phyloP scores from a whole-genome alignment of 1,140 invertebrate species.

The Drosophila sp. region DNA sequence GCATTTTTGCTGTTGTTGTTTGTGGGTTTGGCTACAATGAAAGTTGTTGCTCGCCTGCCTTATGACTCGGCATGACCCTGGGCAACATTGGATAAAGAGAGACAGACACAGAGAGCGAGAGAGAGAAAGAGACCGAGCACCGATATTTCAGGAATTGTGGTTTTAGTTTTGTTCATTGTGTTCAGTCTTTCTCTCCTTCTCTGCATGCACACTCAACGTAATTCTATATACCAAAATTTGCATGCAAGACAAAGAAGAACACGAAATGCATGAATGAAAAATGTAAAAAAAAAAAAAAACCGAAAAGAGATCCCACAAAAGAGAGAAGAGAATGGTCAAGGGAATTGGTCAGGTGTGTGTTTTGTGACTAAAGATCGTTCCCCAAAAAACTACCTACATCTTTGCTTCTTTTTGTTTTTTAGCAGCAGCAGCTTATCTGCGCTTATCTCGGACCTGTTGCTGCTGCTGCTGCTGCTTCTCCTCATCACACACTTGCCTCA shows the following conservation, averaged over 20 bases:
- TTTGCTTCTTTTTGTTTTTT: constrained; percentile 8
- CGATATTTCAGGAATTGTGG: constrained; percentile 51
- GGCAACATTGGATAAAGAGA: constrained; percentile 35
- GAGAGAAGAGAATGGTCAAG: constrained; percentile 16
- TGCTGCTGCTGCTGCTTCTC: constrained; percentile 30
- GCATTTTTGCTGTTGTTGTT: constrained; percentile 22
- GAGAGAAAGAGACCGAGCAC: neutral
- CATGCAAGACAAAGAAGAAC: constrained; percentile 57
- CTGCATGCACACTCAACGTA: constrained; percentile 47
- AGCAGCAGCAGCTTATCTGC: constrained; percentile 43
- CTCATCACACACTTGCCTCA: constrained; percentile 25
- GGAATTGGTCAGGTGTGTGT: constrained; percentile 21
- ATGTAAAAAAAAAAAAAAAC: constrained; percentile 32
- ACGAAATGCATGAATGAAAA: constrained; percentile 64
- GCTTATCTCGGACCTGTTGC: constrained; percentile 39
- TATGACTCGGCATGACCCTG: constrained; percentile 62
- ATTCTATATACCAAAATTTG: constrained; percentile 55
- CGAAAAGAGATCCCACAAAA: constrained; percentile 1
- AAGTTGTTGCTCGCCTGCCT: constrained; percentile 60
- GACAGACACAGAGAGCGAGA: no score
- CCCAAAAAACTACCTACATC: neutral
- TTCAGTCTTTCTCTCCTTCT: constrained; percentile 7
- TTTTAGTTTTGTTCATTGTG: constrained; percentile 40
- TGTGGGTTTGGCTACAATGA: constrained; percentile 66
- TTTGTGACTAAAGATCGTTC: constrained; percentile 10